These are phyloP conservation scores for Trichechus manatus DNA, from an alignment of 2,113 vertebrate genomes.

Conservation along the genomic window DNA sequence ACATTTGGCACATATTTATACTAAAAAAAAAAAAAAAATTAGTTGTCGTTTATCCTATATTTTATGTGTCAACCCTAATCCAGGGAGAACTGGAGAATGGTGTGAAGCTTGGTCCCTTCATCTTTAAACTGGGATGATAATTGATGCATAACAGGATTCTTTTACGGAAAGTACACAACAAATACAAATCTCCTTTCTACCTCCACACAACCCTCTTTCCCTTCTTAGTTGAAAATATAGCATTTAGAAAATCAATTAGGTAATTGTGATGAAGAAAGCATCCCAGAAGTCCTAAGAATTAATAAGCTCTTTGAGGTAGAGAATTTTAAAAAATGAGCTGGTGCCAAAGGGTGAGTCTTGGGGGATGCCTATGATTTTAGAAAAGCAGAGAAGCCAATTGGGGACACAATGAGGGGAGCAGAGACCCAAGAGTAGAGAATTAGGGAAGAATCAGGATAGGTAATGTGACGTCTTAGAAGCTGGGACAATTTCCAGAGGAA, in stretches of 20 bases:
- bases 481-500: neutral
- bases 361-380: neutral
- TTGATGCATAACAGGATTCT: neutral
- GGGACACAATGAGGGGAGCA: neutral
- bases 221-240: neutral
- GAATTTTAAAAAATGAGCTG: neutral
- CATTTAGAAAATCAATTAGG: neutral
- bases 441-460: neutral
- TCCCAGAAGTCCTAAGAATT: neutral
- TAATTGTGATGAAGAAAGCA: neutral
- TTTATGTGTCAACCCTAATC: neutral
- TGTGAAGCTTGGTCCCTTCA: neutral
- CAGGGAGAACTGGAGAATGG: neutral
- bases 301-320: neutral
- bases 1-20: neutral
- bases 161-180: neutral
- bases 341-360: neutral
- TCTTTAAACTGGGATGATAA: conserved; percentile 22
- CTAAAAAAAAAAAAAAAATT: neutral
- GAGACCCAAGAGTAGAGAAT: neutral
- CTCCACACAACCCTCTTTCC: neutral
- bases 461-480: neutral
- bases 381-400: neutral
- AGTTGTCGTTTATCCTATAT: neutral
- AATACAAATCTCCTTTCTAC: neutral